Conservation (phyloP, 2,797 vertebrate genomes). For the Enteromius fasciolatus region DNA sequence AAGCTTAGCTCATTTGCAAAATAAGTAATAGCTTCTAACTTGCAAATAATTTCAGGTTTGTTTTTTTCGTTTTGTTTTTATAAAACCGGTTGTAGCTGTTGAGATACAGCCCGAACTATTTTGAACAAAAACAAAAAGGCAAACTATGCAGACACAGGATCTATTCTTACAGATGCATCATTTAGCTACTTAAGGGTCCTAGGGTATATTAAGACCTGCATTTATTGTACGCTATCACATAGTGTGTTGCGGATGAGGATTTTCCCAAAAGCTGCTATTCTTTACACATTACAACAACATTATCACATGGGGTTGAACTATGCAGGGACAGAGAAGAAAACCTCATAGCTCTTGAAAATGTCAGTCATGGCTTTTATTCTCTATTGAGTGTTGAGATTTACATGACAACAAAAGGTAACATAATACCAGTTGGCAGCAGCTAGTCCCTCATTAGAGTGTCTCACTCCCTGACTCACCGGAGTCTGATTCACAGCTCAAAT, state of each 20-base stretch:
- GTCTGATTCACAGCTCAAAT: constrained; percentile 69
- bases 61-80: not conserved
- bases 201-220: constrained; percentile 12
- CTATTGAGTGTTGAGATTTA: constrained; percentile 48
- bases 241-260: constrained; percentile 17
- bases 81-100: not conserved
- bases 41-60: not conserved
- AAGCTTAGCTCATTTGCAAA: not conserved
- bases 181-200: constrained; percentile 4
- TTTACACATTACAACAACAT: constrained; percentile 36
- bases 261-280: constrained; percentile 43
- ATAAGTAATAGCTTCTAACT: not conserved
- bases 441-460: constrained; percentile 51
- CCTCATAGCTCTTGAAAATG: constrained; percentile 42
- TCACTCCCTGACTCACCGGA: constrained; percentile 49
- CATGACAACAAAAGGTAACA: constrained; percentile 59
- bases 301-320: constrained; percentile 32
- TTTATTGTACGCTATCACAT: constrained; percentile 10
- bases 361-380: constrained; percentile 52
- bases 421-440: constrained; percentile 52
- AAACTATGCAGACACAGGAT: not conserved
- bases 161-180: not conserved
- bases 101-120: not conserved
- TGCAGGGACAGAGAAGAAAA: constrained; percentile 46
- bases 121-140: constrained; percentile 4